Evolutionary conservation across 2,113 vertebrate genomes (phyloP), one percentile per base, ranked within the genome.

Genomic region (Misgurnus anguillicaudatus): DNA sequence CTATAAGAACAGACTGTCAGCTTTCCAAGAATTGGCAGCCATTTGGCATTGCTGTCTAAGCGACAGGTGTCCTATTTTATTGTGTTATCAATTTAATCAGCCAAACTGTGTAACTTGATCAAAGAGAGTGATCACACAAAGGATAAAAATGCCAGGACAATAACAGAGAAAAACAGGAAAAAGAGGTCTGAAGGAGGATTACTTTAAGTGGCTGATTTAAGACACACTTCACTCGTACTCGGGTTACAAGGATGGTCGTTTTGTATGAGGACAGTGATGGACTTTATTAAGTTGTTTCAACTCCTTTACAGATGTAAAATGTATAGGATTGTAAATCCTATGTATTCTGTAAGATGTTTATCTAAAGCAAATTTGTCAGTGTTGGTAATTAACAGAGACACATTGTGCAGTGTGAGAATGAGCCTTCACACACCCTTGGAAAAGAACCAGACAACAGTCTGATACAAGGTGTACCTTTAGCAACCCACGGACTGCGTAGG

Each of bases 361-460:
- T 57, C 8, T 57, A 3, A 57, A 7, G 53, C 53, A 19, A 9
- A n/a, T 19, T 57, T 57, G 16, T 19, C 17, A 55, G 7, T 55
- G n/a, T 57, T 57, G 53, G 6, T n/a, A 9, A 8, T 57, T 57
- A 19, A 9, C 51, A 13, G 31, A 48, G 9, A 7, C 72, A 39
- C n/a, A 8, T 38, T 38, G 3, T n/a, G 17, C 36, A 39, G 31
- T 71, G 9, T 71, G 31, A 71, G 31, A 71, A 55, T 71, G 31
- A 9, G 48, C 17, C 9, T 17, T 62, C 17, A 64, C 73, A 75
- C 73, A 75, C 73, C 73, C 58, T 64, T 75, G 61, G 73, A 64
- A 63, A 64, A 42, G 3, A 9, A 38, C 45, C 45, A 75, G 38
- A 51, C 21, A 8, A 21, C 39, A 31, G 71, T 61, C 57, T 9